These are phyloP conservation scores for Leptinotarsa lineolata DNA, from an alignment of 1,140 invertebrate species.

Conservation along the genomic window DNA sequence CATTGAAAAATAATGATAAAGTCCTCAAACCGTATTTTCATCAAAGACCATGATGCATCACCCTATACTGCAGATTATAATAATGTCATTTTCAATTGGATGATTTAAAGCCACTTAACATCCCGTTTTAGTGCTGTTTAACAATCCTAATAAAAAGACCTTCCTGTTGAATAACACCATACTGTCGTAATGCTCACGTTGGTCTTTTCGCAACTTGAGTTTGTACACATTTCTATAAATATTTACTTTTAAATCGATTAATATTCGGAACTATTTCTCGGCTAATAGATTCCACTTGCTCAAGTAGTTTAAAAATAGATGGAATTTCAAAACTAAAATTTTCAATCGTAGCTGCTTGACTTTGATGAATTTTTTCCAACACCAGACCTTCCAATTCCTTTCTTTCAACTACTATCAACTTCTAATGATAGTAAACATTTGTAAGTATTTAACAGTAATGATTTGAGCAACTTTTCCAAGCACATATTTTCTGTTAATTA, in stretches of 20 bases:
- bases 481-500: neutral
- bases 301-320: conserved; percentile 1
- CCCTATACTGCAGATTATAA: neutral
- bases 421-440: no score
- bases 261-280: neutral
- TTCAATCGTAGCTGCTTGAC: no score
- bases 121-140: neutral
- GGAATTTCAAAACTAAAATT: neutral
- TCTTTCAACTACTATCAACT: no score
- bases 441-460: no score
- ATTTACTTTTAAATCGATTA: conserved; percentile 9
- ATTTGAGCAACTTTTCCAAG: no score
- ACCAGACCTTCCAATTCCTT: no score
- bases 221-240: conserved; percentile 1
- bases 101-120: neutral
- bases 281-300: neutral
- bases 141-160: neutral
- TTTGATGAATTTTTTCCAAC: no score
- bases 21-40: no score
- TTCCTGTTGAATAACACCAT: neutral
- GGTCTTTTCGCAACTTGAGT: neutral
- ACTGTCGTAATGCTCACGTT: neutral
- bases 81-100: neutral
- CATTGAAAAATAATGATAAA: no score
- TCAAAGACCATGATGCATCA: neutral